Percentiles rank a stretch among this genome's conserved stretches.
Conservation (phyloP, 2,113 vertebrate species). For the Limnothrissa miodon region DNA sequence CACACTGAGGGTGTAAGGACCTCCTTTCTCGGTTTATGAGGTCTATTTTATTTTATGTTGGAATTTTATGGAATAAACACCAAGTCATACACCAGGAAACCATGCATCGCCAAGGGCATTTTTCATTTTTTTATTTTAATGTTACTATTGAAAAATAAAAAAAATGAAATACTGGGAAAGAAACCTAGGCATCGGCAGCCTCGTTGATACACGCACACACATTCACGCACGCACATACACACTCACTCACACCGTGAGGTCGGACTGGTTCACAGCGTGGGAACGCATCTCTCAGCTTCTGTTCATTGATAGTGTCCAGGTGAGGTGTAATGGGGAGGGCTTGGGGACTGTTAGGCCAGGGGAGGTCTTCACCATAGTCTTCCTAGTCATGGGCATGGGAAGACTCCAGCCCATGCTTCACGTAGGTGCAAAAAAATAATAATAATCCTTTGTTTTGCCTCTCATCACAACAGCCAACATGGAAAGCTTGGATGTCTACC, state of each 20-base stretch:
- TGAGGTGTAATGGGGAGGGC: background rate
- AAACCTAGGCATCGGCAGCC: constrained; percentile 41
- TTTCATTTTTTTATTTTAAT: constrained; percentile 34
- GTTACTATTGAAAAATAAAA: constrained; percentile 52
- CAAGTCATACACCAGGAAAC: background rate
- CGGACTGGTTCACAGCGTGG: constrained; percentile 4
- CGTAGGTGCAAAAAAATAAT: background rate
- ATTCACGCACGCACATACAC: background rate
- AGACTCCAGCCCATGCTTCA: background rate
- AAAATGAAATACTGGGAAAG: constrained; percentile 51
- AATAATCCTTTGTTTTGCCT: too few species aligned
- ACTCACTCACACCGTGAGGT: constrained; percentile 17
- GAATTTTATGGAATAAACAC: background rate
- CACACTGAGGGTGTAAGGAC: background rate
- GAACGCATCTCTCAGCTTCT: constrained; percentile 13
- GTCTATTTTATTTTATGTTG: background rate
- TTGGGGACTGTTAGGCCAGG: constrained; percentile 37
- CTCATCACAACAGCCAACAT: background rate
- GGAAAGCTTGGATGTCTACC: background rate
- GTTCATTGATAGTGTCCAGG: constrained; percentile 21
- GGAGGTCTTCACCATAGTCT: constrained; percentile 6
- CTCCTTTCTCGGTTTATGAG: background rate
- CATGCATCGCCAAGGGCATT: background rate
- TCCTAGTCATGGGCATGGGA: constrained; percentile 43
- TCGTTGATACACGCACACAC: constrained; percentile 28